A percentile compares a stretch with the other conserved stretches of the same genome.
phyloP scores from a whole-genome alignment of 2,797 vertebrate species.

The Semaprochilodus insignis region DNA sequence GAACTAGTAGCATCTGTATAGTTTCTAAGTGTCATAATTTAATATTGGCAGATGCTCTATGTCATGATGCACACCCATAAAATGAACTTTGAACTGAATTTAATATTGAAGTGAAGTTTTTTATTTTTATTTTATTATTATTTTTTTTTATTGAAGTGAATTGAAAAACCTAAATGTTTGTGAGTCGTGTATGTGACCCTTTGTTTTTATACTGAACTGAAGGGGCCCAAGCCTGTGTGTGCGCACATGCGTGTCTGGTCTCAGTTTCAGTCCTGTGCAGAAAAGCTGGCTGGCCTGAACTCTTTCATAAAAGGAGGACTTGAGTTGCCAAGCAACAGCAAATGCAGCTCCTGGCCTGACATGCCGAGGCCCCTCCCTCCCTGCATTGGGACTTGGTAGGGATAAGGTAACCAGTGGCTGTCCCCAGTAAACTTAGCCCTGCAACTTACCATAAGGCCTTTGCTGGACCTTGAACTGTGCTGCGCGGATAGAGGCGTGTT shows the following conservation, averaged over 20 bases:
- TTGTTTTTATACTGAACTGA: not conserved
- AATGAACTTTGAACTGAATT: too few species aligned
- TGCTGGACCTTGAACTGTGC: conserved; percentile 66
- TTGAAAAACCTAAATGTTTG: not conserved
- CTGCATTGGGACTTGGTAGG: conserved; percentile 51
- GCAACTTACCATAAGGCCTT: conserved; percentile 53
- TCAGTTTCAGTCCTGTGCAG: conserved; percentile 51
- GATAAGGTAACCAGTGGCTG: conserved; percentile 71
- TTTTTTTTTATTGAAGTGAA: not conserved
- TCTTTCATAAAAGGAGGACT: conserved; percentile 71
- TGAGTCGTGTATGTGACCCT: not conserved
- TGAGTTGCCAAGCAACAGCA: conserved; percentile 77
- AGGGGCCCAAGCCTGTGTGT: not conserved
- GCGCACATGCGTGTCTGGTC: conserved; percentile 40
- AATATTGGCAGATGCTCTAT: too few species aligned
- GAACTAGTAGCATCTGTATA: too few species aligned
- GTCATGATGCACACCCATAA: too few species aligned
- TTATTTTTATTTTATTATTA: too few species aligned
- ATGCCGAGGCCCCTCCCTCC: conserved; percentile 65
- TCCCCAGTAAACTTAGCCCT: conserved; percentile 67
- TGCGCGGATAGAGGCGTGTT: conserved; percentile 53
- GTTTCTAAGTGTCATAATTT: too few species aligned
- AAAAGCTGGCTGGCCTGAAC: conserved; percentile 64
- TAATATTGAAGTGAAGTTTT: too few species aligned
- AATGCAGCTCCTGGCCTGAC: conserved; percentile 71